A percentile compares a stretch with the other conserved stretches of the same genome.
phyloP scores from a whole-genome alignment of 2,113 vertebrate genomes.

The Promerops cafer region DNA sequence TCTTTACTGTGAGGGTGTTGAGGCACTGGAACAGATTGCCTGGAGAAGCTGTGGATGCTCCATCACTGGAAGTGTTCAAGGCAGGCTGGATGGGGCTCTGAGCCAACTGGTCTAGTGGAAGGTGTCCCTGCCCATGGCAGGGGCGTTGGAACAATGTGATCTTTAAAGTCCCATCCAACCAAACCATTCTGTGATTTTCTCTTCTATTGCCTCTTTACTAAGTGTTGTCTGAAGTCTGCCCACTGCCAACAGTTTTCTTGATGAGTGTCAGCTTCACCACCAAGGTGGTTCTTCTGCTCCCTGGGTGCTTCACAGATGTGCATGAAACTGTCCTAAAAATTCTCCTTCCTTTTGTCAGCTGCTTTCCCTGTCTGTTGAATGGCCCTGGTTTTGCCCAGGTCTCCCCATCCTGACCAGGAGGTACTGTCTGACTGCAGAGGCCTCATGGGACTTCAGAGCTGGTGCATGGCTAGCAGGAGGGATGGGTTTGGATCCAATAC shows the following conservation, averaged over 20 bases:
- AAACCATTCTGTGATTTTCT: neutral
- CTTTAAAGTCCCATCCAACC: neutral
- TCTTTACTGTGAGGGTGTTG: neutral
- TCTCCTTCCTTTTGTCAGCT: neutral
- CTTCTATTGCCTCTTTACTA: neutral
- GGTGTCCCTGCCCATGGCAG: neutral
- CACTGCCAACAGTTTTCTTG: neutral
- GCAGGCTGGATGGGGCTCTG: neutral
- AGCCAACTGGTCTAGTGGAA: neutral
- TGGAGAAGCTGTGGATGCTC: neutral
- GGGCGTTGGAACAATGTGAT: neutral
- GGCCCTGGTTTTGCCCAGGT: neutral
- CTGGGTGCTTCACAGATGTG: neutral
- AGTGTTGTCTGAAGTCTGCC: neutral
- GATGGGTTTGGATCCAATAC: fast-evolving
- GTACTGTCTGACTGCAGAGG: neutral
- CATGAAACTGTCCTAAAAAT: neutral
- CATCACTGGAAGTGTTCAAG: neutral
- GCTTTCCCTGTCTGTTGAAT: neutral
- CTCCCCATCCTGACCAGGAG: neutral
- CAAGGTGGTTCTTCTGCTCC: neutral
- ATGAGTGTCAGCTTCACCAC: neutral
- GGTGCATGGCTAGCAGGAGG: neutral
- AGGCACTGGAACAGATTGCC: neutral
- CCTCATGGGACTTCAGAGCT: fast-evolving